Conservation (phyloP, 2,888 invertebrate genomes). For the Epinotia nisella region DNA sequence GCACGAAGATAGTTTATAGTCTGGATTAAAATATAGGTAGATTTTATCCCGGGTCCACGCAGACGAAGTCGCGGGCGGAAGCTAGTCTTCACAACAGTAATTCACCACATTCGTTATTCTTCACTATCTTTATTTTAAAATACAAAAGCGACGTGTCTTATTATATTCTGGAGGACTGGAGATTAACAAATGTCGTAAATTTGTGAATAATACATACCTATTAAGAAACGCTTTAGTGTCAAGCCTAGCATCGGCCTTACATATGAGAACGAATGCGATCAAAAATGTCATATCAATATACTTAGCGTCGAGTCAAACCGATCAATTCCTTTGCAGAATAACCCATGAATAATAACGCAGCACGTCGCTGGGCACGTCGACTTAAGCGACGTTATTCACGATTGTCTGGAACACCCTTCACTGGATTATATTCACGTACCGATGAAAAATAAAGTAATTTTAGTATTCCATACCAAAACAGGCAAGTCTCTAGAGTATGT, state of each 20-base stretch:
- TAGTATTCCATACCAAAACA: neutral
- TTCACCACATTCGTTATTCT: too few species aligned
- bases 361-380: neutral
- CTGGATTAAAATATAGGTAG: too few species aligned
- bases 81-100: too few species aligned
- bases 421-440: neutral
- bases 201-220: too few species aligned
- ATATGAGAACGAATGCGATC: neutral
- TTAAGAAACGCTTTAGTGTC: too few species aligned
- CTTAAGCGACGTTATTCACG: slow-evolving; percentile 20
- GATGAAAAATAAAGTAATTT: neutral
- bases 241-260: neutral
- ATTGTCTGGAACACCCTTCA: slow-evolving; percentile 10
- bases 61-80: too few species aligned
- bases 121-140: too few species aligned
- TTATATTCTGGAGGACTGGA: too few species aligned
- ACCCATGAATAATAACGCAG: slow-evolving; percentile 19
- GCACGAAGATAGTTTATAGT: too few species aligned
- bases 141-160: too few species aligned
- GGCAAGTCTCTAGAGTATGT: neutral
- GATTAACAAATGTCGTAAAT: too few species aligned
- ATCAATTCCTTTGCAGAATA: slow-evolving; percentile 9
- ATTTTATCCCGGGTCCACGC: too few species aligned
- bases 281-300: neutral
- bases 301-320: neutral